phyloP scores from a whole-genome alignment of 2,888 invertebrate genomes.

The Rhaphigaster nebulosa region DNA sequence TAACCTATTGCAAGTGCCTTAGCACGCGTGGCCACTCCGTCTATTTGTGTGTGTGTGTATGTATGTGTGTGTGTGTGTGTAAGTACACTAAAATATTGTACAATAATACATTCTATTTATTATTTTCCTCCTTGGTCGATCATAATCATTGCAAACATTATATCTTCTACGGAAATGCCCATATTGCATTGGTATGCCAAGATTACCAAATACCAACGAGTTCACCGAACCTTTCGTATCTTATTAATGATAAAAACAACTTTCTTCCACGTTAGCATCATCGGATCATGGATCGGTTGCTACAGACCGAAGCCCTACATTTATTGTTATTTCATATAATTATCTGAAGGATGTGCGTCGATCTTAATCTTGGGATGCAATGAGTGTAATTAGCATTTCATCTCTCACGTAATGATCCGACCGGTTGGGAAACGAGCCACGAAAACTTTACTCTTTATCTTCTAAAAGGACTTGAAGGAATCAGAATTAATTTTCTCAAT shows the following conservation, averaged over 20 bases:
- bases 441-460: not conserved
- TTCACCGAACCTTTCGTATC: not conserved
- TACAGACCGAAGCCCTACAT: not conserved
- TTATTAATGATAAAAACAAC: not conserved
- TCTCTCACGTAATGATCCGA: not conserved
- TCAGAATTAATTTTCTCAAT: too few species aligned
- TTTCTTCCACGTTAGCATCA: not conserved
- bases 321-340: constrained; percentile 24
- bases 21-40: too few species aligned
- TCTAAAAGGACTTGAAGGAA: not conserved
- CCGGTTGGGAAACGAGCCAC: not conserved
- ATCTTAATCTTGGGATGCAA: not conserved
- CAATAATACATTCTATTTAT: too few species aligned
- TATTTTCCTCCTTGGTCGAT: too few species aligned
- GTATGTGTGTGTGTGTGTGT: too few species aligned
- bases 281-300: not conserved
- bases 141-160: not conserved
- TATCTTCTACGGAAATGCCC: not conserved
- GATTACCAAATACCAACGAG: not conserved
- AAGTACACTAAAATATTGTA: too few species aligned
- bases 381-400: not conserved
- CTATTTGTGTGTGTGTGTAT: too few species aligned
- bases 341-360: constrained; percentile 14
- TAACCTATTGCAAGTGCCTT: too few species aligned
- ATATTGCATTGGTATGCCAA: not conserved